Percentiles rank a stretch among this genome's conserved stretches.
These are phyloP conservation scores for Rhamphomyia laevipes DNA, from an alignment of 2,888 invertebrate species.

Conservation along the genomic window DNA sequence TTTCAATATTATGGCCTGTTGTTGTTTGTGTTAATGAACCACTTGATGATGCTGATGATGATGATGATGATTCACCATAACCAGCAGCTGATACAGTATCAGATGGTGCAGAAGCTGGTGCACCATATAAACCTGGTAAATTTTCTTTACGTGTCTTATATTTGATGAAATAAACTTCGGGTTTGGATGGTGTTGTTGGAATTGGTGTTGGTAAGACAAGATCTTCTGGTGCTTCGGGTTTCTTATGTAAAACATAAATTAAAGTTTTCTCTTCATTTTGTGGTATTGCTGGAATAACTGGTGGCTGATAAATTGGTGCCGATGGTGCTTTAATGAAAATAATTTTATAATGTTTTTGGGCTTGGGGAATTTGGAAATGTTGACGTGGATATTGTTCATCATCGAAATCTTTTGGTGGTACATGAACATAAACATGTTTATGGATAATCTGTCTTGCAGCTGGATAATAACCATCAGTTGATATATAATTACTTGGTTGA, in stretches of 20 bases:
- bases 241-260: conserved; percentile 78
- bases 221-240: conserved; percentile 69
- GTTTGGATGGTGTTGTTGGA: conserved; percentile 74
- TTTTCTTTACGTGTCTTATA: conserved; percentile 29
- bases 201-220: conserved; percentile 61
- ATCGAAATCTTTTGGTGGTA: conserved; percentile 32
- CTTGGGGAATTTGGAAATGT: conserved; percentile 40
- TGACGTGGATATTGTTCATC: conserved; percentile 28
- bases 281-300: conserved; percentile 62
- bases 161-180: conserved; percentile 72
- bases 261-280: conserved; percentile 80
- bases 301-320: conserved; percentile 63
- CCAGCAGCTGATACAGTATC: not conserved
- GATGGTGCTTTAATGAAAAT: conserved; percentile 85
- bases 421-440: conserved; percentile 35
- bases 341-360: conserved; percentile 82
- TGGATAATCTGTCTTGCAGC: conserved; percentile 26
- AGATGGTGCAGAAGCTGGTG: not conserved
- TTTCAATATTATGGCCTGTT: not conserved
- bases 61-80: not conserved
- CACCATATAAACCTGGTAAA: not conserved
- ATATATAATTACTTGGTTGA: not conserved
- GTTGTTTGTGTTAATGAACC: not conserved
- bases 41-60: not conserved
- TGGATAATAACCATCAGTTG: conserved; percentile 2